Conservation (phyloP, 2,113 vertebrate genomes). For the Axis porcinus region DNA sequence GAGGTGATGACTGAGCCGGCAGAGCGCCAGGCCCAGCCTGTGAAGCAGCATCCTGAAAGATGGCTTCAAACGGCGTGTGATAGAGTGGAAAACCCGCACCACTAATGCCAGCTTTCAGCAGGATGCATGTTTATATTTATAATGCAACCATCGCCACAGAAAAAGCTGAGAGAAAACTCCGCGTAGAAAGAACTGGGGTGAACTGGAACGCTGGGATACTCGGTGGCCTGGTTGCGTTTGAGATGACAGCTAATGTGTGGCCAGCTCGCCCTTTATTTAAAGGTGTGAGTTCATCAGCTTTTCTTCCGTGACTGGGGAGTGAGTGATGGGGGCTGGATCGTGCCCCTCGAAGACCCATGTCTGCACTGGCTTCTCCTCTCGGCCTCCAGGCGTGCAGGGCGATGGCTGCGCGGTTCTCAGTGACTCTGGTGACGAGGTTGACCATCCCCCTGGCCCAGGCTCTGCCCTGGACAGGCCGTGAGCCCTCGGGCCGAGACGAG, state of each 20-base stretch:
- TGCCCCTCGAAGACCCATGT: too few species aligned
- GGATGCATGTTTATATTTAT: too few species aligned
- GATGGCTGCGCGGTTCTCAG: not conserved
- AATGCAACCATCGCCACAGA: fast-evolving
- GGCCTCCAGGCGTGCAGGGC: fast-evolving
- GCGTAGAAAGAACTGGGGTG: fast-evolving
- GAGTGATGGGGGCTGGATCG: too few species aligned
- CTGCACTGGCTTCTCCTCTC: not conserved
- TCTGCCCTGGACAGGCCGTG: not conserved
- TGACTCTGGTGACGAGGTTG: fast-evolving
- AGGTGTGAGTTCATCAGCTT: not conserved
- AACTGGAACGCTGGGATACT: not conserved
- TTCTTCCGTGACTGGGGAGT: not conserved
- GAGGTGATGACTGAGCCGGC: fast-evolving
- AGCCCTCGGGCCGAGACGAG: not conserved
- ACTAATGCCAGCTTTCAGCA: not conserved
- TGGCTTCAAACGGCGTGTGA: not conserved
- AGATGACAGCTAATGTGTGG: not conserved
- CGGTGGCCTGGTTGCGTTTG: not conserved
- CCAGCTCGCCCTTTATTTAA: not conserved
- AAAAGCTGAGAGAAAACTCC: not conserved
- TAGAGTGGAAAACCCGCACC: not conserved
- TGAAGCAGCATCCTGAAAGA: not conserved
- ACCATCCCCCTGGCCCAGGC: fast-evolving
- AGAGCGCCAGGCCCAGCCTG: fast-evolving